A percentile compares a stretch with the other conserved stretches of the same genome.
Evolutionary conservation across 2,888 invertebrate species (phyloP).

Genomic region (Tortricodes alternella): DNA sequence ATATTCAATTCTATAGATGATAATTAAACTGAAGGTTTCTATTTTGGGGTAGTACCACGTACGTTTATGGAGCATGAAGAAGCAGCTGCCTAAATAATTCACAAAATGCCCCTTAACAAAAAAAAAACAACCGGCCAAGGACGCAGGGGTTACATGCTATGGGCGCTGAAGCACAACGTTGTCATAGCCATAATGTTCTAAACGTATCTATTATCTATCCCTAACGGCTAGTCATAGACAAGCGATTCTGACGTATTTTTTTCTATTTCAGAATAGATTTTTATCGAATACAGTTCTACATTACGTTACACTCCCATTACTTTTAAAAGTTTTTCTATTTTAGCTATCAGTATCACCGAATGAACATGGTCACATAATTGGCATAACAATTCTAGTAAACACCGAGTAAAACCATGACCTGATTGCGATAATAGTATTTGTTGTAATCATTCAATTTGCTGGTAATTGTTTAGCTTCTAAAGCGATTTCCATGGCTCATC

Average conservation of each 20-base stretch:
- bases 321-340: not conserved
- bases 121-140: constrained; percentile 11
- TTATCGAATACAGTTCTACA: too few relatives aligned
- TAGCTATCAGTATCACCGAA: not conserved
- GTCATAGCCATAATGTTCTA: constrained; percentile 12
- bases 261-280: too few relatives aligned
- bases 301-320: too few relatives aligned
- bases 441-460: constrained; percentile 63
- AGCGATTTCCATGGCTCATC: constrained; percentile 38
- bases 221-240: constrained; percentile 6
- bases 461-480: constrained; percentile 26
- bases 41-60: not conserved
- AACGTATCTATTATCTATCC: not conserved
- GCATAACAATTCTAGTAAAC: constrained; percentile 25
- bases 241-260: too few relatives aligned
- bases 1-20: too few relatives aligned
- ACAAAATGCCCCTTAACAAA: constrained; percentile 9
- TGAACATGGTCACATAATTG: constrained; percentile 1
- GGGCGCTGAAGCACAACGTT: constrained; percentile 11
- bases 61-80: not conserved
- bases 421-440: constrained; percentile 51
- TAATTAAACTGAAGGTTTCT: too few relatives aligned
- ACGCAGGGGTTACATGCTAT: not conserved
- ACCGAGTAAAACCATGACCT: constrained; percentile 49
- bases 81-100: constrained; percentile 5